These are phyloP conservation scores for Mionectes olivaceus DNA, from an alignment of 2,797 vertebrate genomes.

Conservation along the genomic window DNA sequence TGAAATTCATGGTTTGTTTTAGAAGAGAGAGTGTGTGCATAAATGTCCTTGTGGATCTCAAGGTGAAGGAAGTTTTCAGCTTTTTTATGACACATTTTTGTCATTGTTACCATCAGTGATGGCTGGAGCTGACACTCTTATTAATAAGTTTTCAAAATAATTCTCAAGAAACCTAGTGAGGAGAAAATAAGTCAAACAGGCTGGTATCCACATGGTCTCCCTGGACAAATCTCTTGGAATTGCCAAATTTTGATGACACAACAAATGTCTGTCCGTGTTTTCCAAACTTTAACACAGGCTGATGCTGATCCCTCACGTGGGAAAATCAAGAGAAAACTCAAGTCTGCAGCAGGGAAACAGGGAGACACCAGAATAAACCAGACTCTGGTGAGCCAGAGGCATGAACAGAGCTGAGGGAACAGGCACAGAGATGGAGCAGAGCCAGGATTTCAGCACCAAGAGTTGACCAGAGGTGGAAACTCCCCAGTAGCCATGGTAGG, in stretches of 20 bases:
- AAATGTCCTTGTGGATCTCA: background rate
- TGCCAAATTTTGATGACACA: background rate
- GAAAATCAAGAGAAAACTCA: background rate
- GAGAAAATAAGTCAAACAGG: background rate
- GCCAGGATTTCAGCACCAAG: background rate
- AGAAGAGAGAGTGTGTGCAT: background rate
- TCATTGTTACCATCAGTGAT: background rate
- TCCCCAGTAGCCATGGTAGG: background rate
- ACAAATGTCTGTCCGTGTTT: background rate
- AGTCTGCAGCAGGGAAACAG: background rate
- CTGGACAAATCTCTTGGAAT: background rate
- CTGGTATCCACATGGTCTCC: background rate
- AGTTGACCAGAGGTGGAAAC: background rate
- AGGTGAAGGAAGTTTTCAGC: background rate
- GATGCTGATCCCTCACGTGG: accelerated
- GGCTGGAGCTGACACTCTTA: background rate
- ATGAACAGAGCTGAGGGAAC: background rate
- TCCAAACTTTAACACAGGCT: background rate
- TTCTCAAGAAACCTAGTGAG: constrained; percentile 5
- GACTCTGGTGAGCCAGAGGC: background rate
- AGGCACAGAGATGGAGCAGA: background rate
- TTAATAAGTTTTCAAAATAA: constrained; percentile 19
- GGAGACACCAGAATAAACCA: background rate
- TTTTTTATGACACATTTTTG: constrained; percentile 6
- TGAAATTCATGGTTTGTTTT: background rate